Conservation (phyloP, 1,140 invertebrate genomes). For the Phthorimaea operculella region DNA sequence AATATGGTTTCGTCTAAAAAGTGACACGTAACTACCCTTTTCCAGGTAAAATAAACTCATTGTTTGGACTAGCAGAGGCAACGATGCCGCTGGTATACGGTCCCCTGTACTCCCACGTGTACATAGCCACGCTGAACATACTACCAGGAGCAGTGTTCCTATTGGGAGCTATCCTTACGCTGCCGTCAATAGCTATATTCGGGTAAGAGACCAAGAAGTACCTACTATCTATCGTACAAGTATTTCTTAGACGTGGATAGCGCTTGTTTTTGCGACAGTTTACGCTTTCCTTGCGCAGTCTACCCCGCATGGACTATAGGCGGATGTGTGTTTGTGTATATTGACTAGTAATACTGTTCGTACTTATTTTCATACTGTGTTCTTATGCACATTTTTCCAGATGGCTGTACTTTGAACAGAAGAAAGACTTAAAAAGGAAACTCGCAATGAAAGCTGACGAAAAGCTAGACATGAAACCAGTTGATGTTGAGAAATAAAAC, state of each 20-base stretch:
- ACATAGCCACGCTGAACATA: conserved; percentile 58
- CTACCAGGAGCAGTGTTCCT: conserved; percentile 65
- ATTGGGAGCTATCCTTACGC: conserved; percentile 51
- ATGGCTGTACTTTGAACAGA: conserved; percentile 30
- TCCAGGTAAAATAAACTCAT: conserved; percentile 68
- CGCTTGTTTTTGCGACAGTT: not conserved
- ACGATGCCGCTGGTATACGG: conserved; percentile 64
- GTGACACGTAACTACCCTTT: no score
- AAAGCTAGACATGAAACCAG: no score
- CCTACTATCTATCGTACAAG: no score
- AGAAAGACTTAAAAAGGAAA: conserved; percentile 20
- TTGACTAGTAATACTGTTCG: no score
- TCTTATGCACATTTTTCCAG: conserved; percentile 12
- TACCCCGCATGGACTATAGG: no score
- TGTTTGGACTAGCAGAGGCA: conserved; percentile 68
- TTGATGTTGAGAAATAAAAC: no score
- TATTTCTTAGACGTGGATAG: not conserved
- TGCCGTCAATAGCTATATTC: conserved; percentile 56
- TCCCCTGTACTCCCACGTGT: conserved; percentile 66
- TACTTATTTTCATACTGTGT: no score
- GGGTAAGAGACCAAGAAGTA: conserved; percentile 29
- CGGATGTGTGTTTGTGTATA: no score
- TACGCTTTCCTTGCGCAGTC: not conserved
- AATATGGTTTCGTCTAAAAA: no score
- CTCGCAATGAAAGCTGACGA: not conserved